These are phyloP conservation scores for Diuraphis noxia DNA, from an alignment of 1,140 invertebrate genomes.

Conservation along the genomic window DNA sequence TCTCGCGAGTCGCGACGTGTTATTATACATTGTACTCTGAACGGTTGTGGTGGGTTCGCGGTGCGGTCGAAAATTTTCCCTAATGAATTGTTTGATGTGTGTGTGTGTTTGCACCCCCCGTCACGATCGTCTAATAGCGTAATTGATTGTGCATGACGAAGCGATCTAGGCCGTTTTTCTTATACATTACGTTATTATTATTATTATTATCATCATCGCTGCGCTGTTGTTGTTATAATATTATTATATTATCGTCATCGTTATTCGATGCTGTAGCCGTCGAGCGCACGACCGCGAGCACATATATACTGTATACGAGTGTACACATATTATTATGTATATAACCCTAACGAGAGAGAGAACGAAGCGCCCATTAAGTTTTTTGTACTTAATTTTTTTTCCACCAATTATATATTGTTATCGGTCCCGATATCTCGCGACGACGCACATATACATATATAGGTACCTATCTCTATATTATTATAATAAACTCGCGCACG, in stretches of 20 bases:
- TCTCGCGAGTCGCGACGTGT: not conserved
- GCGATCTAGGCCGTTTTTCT: constrained; percentile 49
- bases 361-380: too few species aligned
- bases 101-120: constrained; percentile 39
- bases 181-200: not conserved
- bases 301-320: not conserved
- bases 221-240: constrained; percentile 14
- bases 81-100: constrained; percentile 34
- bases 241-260: not conserved
- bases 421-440: not conserved
- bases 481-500: not conserved
- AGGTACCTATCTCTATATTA: not conserved
- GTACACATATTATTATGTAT: not conserved
- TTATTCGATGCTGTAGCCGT: not conserved
- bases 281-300: not conserved
- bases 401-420: constrained; percentile 6
- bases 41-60: too few species aligned
- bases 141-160: constrained; percentile 53
- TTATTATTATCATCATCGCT: not conserved
- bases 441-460: too few species aligned
- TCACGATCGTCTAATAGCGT: constrained; percentile 40
- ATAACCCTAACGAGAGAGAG: not conserved
- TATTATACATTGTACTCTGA: constrained; percentile 10
- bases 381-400: constrained; percentile 12
- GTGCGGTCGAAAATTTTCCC: not conserved